Conservation (phyloP, 2,113 vertebrate genomes). For the Lates calcarifer region DNA sequence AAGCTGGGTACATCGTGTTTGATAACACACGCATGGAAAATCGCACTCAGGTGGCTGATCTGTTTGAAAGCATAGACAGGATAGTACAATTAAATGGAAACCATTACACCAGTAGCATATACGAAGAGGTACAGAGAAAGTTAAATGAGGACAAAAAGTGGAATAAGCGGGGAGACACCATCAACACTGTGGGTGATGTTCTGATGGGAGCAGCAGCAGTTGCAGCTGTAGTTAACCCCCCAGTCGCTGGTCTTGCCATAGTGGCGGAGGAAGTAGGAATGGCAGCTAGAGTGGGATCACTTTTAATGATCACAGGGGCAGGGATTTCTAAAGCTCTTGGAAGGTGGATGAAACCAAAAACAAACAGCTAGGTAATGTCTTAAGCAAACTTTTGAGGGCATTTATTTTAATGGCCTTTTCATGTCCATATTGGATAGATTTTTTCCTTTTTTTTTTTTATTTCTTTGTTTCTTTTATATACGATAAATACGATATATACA, state of each 20-base stretch:
- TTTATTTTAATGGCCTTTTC: neutral
- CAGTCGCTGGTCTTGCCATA: neutral
- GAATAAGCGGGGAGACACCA: neutral
- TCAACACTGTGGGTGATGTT: neutral
- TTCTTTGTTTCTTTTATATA: too few relatives aligned
- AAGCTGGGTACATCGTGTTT: slow-evolving; percentile 55
- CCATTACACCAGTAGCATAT: slow-evolving; percentile 47
- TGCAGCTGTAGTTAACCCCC: neutral
- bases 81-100: slow-evolving; percentile 38
- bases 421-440: too few relatives aligned
- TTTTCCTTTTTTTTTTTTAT: too few relatives aligned
- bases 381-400: neutral
- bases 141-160: neutral
- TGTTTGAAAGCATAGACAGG: slow-evolving; percentile 57
- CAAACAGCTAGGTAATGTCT: neutral
- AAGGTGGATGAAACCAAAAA: slow-evolving; percentile 32
- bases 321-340: neutral
- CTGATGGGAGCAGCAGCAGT: neutral
- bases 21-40: slow-evolving; percentile 41
- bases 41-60: slow-evolving; percentile 58
- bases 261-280: neutral
- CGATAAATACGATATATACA: too few relatives aligned
- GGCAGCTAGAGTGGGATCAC: rapidly evolving
- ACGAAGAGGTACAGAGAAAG: slow-evolving; percentile 46
- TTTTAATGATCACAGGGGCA: neutral